Base-by-base conservation (phyloP, 2,113 vertebrate species). In the Periophthalmodon schlosseri region DNA sequence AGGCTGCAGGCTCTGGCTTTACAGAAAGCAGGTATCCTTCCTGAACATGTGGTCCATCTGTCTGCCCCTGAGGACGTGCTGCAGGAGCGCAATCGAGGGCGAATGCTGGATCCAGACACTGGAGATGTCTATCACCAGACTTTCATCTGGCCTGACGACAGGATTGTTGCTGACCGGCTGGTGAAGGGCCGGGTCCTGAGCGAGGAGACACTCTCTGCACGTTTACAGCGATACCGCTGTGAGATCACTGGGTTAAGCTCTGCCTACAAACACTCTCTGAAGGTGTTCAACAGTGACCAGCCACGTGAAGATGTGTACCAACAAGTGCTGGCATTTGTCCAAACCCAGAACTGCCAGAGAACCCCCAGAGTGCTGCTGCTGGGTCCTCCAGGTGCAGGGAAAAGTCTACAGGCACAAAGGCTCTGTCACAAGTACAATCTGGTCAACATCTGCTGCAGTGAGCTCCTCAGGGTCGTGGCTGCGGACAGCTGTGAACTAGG, bases 91-190 rank as follows among this genome's bases (percentile, higher is more conserved):
- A 95, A 89, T 64, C 69, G 77, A 46, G 96, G 96, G 15, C 96
- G 95, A 81, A 91, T 95, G 82, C 66, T 96, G 0, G 96, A 98
- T 84, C 87, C 91, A 0, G 13, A 86, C 15, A 97, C 95, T 0
- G 93, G 93, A 95, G 95, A 96, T 66, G 89, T 96, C 57, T 98
- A 96, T 85, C 97, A 97, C n/a, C 89, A 92, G 0, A 96, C 94
- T 23, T 97, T 96, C 34, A 70, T 94, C 74, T 94, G 94, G 94
- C 95, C 96, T 0, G 65, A 70, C 0, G 92, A 94, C 4, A 34
- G 54, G 0, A 9, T 77, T 1, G 47, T 95, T 5, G 86, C 92
- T 81, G 66, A 75, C 16, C 91, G 95, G 0, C 85, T 98, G 77
- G 67, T 87, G 78, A 34, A 54, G 49, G 89, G 90, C 0, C 69